These are phyloP conservation scores for Carassius gibelio DNA, from an alignment of 2,113 vertebrate genomes.

Conservation along the genomic window DNA sequence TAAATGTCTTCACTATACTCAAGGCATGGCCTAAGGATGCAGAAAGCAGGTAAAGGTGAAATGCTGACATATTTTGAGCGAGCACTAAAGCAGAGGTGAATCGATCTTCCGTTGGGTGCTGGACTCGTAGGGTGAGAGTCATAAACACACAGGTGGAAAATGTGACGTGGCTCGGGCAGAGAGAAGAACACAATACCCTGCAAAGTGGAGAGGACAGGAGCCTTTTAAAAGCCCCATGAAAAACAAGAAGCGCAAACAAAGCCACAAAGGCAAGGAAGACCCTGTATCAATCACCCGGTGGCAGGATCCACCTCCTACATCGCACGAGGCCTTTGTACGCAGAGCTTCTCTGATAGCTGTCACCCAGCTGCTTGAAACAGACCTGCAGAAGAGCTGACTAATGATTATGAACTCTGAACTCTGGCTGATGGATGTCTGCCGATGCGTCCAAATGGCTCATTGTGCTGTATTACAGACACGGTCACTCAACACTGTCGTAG, in stretches of 20 bases:
- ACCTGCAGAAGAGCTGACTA: constrained; percentile 10
- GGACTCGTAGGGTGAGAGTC: not conserved
- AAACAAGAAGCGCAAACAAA: constrained; percentile 70
- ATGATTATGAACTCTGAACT: constrained; percentile 34
- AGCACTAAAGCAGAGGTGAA: not conserved
- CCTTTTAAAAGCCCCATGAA: constrained; percentile 62
- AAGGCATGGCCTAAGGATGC: not conserved
- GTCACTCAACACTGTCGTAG: constrained; percentile 13
- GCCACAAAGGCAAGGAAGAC: constrained; percentile 55
- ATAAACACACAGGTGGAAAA: constrained; percentile 52
- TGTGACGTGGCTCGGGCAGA: constrained; percentile 39
- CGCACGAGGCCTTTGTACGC: constrained; percentile 31
- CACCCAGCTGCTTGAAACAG: constrained; percentile 4
- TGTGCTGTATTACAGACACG: constrained; percentile 29
- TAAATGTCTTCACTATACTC: not conserved
- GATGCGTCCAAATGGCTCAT: constrained; percentile 22
- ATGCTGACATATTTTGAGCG: not conserved
- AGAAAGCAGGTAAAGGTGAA: not conserved
- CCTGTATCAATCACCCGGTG: constrained; percentile 63
- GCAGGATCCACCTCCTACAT: constrained; percentile 40
- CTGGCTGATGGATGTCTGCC: constrained; percentile 1
- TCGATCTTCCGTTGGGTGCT: not conserved
- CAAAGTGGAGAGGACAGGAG: constrained; percentile 33
- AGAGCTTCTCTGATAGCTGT: constrained; percentile 64
- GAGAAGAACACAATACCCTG: constrained; percentile 60